These are phyloP conservation scores for Paedocypris micromegethes DNA, from an alignment of 2,797 vertebrate genomes.

Conservation along the genomic window DNA sequence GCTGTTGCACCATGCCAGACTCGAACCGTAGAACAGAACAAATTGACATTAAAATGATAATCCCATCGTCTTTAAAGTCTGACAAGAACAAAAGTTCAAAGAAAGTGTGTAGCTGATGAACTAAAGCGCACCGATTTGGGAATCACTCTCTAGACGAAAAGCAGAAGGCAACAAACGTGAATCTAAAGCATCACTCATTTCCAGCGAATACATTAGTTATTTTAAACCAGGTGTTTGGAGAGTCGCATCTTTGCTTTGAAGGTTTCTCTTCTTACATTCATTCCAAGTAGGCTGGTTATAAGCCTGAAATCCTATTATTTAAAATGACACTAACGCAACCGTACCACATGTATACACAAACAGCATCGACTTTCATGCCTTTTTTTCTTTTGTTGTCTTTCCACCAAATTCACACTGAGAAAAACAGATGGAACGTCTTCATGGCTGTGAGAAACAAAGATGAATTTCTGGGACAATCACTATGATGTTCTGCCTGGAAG, in stretches of 20 bases:
- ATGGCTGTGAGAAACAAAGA: slow-evolving; percentile 14
- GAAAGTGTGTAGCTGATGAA: slow-evolving; percentile 25
- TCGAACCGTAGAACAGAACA: not conserved
- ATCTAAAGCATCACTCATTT: slow-evolving; percentile 29
- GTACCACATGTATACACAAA: slow-evolving; percentile 17
- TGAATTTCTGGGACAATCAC: slow-evolving; percentile 12
- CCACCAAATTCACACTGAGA: not conserved
- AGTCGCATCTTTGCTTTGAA: slow-evolving; percentile 33
- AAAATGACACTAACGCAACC: not conserved
- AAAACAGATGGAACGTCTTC: slow-evolving; percentile 11
- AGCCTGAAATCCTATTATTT: slow-evolving; percentile 21
- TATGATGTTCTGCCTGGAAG: slow-evolving; percentile 6
- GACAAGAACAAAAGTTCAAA: slow-evolving; percentile 22
- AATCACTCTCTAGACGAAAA: slow-evolving; percentile 36
- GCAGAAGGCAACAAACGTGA: slow-evolving; percentile 21
- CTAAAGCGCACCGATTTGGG: slow-evolving; percentile 28
- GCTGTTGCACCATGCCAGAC: slow-evolving; percentile 1
- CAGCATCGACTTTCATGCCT: slow-evolving; percentile 10
- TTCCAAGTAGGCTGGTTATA: slow-evolving; percentile 16
- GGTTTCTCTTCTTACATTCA: slow-evolving; percentile 23
- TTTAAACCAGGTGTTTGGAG: slow-evolving; percentile 44
- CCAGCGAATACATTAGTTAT: slow-evolving; percentile 43
- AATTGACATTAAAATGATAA: slow-evolving; percentile 23
- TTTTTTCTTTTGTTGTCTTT: not conserved
- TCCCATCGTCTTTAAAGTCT: slow-evolving; percentile 17